A percentile compares a stretch with the other conserved stretches of the same genome.
These are phyloP conservation scores for Discoglossus pictus DNA, from an alignment of 2,797 vertebrate genomes.

Conservation along the genomic window DNA sequence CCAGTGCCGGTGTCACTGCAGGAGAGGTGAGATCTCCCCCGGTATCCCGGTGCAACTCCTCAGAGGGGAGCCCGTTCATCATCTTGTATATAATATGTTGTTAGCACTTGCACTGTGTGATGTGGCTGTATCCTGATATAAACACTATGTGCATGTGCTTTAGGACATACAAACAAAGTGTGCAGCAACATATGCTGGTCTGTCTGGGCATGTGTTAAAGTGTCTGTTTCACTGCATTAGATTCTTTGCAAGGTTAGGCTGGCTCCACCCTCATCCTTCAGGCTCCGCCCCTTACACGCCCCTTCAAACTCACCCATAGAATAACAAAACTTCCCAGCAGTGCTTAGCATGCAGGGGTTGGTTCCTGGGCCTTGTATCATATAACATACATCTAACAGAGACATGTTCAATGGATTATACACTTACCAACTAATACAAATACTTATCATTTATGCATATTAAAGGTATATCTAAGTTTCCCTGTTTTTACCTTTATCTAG, in stretches of 20 bases:
- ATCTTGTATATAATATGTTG: too few relatives aligned
- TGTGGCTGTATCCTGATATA: too few relatives aligned
- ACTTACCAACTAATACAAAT: too few relatives aligned
- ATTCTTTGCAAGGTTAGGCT: conserved; percentile 37
- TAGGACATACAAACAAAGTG: neutral
- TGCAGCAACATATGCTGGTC: neutral
- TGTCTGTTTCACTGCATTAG: conserved; percentile 18
- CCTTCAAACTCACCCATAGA: conserved; percentile 1
- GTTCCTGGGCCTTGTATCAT: too few relatives aligned
- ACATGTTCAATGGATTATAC: too few relatives aligned
- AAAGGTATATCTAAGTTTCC: too few relatives aligned
- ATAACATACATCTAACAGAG: too few relatives aligned
- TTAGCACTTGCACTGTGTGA: too few relatives aligned
- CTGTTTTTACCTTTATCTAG: too few relatives aligned
- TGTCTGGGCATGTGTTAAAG: conserved; percentile 25
- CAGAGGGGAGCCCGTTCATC: conserved; percentile 45
- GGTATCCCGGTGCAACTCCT: conserved; percentile 10
- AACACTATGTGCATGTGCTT: too few relatives aligned
- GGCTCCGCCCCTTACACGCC: neutral
- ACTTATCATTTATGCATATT: too few relatives aligned
- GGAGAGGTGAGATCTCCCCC: conserved; percentile 38
- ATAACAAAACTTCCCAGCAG: neutral
- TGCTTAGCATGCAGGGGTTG: too few relatives aligned
- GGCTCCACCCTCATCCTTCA: conserved; percentile 36
- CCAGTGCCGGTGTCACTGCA: conserved; percentile 58